These are phyloP conservation scores for Conger conger DNA, from an alignment of 2,113 vertebrate species.

Conservation along the genomic window DNA sequence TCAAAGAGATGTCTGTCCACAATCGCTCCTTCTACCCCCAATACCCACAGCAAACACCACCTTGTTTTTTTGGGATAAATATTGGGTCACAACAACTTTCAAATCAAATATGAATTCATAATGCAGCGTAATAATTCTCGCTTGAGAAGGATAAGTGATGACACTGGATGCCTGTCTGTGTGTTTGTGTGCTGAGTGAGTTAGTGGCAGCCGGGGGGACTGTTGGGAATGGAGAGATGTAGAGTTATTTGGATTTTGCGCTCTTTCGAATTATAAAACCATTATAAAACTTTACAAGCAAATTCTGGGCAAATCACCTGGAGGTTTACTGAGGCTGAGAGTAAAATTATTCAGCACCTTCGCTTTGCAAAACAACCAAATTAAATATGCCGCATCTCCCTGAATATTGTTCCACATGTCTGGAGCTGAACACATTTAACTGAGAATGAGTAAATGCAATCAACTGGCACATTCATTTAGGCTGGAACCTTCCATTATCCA, in stretches of 20 bases:
- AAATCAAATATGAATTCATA: slow-evolving; percentile 26
- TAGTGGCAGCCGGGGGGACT: not conserved
- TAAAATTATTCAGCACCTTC: not conserved
- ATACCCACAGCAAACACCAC: not conserved
- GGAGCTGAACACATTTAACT: not conserved
- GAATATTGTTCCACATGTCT: not conserved
- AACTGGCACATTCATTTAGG: not conserved
- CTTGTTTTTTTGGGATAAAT: slow-evolving; percentile 29
- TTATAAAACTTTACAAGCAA: not conserved
- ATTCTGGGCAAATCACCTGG: not conserved
- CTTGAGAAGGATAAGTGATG: not conserved
- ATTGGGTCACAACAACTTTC: slow-evolving; percentile 22
- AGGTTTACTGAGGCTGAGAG: not conserved
- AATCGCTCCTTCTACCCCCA: not conserved
- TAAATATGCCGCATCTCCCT: not conserved
- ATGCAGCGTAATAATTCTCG: slow-evolving; percentile 28
- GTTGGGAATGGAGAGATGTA: not conserved
- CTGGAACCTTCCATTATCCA: not conserved
- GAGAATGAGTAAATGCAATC: not conserved
- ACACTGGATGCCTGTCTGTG: not conserved
- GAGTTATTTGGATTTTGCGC: not conserved
- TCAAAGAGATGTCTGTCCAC: slow-evolving; percentile 36
- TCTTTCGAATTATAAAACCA: not conserved
- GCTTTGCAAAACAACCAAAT: not conserved
- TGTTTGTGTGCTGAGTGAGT: not conserved